Base-by-base conservation (phyloP, 2,113 vertebrate genomes). In the Chloebia gouldiae region DNA sequence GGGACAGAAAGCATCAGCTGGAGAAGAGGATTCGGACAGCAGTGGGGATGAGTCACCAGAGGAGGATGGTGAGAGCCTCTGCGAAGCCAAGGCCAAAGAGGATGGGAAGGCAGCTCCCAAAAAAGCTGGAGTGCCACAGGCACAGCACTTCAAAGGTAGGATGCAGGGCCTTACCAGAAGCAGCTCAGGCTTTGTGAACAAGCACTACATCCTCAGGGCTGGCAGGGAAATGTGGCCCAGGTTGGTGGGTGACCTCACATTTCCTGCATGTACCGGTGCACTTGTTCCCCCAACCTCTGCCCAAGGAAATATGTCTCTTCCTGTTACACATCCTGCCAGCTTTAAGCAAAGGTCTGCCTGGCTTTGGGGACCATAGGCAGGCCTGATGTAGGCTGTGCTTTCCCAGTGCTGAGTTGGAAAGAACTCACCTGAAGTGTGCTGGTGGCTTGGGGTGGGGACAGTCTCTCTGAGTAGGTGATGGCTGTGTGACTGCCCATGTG, bases 131-230 rank as follows among this genome's bases (percentile, higher is more conserved):
- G 68, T 54, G 8, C 56, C 18, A 2, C 70, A 3, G 56, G 6
- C 57, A 28, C 96, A 93, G 66, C 95, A 68, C 11, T 92, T 97
- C 83, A 96, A 92, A 98, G 97, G 98, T 98, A 97, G 16, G 64
- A 78, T 47, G 24, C 0, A 1, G 37, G 42, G 33, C 39, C 5
- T 8, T 56, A 9, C 17, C 1, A 4, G 24, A 44, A 80, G 18
- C 39, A 69, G 6, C 54, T 57, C 0, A 1, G 47, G 14, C 47
- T 88, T 81, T 89, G 13, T 21, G 30, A 90, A 18, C 23, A 35
- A 44, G n/a, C 28, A 59, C 51, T 28, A 4, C 11, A 44, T 40
- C 19, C 22, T 42, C 2, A 3, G 82, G 44, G 33, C 47, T 53
- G 71, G 15, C 4, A 0, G 6, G 27, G 16, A 45, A 57, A 27